Conservation (phyloP, 2,797 vertebrate genomes). For the Pseudomugil tenellus region DNA sequence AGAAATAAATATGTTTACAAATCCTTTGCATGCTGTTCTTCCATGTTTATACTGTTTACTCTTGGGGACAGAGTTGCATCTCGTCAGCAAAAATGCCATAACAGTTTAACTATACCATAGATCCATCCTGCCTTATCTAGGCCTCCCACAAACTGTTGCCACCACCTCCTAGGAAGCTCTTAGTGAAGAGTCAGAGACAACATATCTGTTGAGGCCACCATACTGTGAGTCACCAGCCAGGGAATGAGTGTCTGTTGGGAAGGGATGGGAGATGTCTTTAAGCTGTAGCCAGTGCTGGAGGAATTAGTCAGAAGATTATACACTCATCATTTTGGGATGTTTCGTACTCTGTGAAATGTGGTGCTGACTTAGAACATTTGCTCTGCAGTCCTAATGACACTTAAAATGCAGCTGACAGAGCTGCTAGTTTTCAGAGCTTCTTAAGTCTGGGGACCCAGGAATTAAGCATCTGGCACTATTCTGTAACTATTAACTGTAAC, state of each 20-base stretch:
- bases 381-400: constrained; percentile 81
- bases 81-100: constrained; percentile 73
- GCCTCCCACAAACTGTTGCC: constrained; percentile 74
- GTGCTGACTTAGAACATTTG: constrained; percentile 86
- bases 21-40: constrained; percentile 42
- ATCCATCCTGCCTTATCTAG: constrained; percentile 76
- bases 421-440: constrained; percentile 78
- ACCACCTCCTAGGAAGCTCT: constrained; percentile 75
- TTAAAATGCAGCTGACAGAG: constrained; percentile 87
- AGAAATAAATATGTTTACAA: constrained; percentile 42
- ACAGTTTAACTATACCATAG: constrained; percentile 71
- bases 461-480: constrained; percentile 72
- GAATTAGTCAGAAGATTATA: constrained; percentile 89
- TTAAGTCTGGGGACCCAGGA: constrained; percentile 78
- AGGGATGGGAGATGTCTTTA: constrained; percentile 84
- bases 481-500: constrained; percentile 68
- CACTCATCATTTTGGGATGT: constrained; percentile 87
- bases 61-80: constrained; percentile 57
- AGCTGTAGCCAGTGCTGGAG: constrained; percentile 82
- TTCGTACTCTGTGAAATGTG: constrained; percentile 82
- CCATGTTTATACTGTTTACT: constrained; percentile 65
- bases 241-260: constrained; percentile 81
- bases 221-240: constrained; percentile 79
- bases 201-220: constrained; percentile 80
- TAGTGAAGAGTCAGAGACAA: constrained; percentile 74